Evolutionary conservation across 2,113 vertebrate species (phyloP).

Genomic region (Hucho hucho): DNA sequence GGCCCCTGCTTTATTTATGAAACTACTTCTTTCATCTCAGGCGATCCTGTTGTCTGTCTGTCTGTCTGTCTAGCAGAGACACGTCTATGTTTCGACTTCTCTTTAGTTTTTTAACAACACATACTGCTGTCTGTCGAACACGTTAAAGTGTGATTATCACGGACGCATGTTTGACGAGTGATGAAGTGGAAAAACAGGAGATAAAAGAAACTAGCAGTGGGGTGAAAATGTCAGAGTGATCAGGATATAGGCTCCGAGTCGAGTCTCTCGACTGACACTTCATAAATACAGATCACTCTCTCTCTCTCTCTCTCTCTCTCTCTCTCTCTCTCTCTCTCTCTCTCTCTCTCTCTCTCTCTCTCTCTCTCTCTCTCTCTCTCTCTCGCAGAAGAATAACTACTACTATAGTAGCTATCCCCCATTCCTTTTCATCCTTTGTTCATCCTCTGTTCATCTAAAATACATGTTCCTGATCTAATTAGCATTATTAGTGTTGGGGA

Average conservation of each 20-base stretch:
- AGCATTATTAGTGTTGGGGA: slow-evolving; percentile 71
- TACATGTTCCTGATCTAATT: slow-evolving; percentile 75
- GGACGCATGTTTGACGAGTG: slow-evolving; percentile 72
- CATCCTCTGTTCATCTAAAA: slow-evolving; percentile 56
- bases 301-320: background rate
- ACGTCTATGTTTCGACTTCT: slow-evolving; percentile 40
- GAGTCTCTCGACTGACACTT: slow-evolving; percentile 54
- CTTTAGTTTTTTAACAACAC: slow-evolving; percentile 43
- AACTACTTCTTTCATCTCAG: slow-evolving; percentile 74
- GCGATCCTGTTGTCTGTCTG: slow-evolving; percentile 75
- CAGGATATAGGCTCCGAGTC: slow-evolving; percentile 47
- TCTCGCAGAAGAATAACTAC: background rate
- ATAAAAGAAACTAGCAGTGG: slow-evolving; percentile 48
- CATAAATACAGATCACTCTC: slow-evolving; percentile 72
- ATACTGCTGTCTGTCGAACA: slow-evolving; percentile 51
- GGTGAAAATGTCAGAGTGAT: slow-evolving; percentile 45
- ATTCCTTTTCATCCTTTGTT: slow-evolving; percentile 67
- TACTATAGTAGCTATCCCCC: slow-evolving; percentile 36
- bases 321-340: background rate
- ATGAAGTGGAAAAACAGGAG: slow-evolving; percentile 70
- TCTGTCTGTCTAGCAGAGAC: slow-evolving; percentile 40
- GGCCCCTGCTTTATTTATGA: slow-evolving; percentile 78
- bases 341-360: slow-evolving; percentile 12
- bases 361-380: background rate
- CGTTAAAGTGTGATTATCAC: slow-evolving; percentile 60